Evolutionary conservation across 1,140 invertebrate genomes (phyloP).

Genomic region (Drosophila neocordata): DNA sequence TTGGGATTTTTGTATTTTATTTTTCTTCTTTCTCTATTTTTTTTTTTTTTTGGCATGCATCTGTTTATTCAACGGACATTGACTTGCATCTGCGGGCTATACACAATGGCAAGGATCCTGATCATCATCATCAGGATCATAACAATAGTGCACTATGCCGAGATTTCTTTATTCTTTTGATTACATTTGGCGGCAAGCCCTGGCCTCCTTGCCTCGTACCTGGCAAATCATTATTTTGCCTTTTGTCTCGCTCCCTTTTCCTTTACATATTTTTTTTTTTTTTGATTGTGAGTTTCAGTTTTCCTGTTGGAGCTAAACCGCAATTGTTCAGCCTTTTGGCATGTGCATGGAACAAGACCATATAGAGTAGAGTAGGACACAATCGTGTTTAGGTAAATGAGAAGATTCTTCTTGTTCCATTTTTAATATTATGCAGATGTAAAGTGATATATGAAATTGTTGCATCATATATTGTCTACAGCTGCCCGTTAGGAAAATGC

Average conservation of each 20-base stretch:
- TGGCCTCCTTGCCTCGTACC: not conserved
- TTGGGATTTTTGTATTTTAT: not conserved
- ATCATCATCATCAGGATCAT: not conserved
- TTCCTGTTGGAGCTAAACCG: constrained; percentile 8
- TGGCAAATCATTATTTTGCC: constrained; percentile 2
- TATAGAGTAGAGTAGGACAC: not conserved
- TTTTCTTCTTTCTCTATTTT: not conserved
- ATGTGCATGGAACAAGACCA: not conserved
- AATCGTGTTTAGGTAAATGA: not conserved
- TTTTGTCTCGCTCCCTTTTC: not conserved
- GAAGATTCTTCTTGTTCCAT: not conserved
- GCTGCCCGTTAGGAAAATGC: not conserved
- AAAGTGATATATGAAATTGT: not conserved
- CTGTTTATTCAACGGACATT: constrained; percentile 4
- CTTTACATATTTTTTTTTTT: not conserved
- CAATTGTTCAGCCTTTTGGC: constrained; percentile 6
- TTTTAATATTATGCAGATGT: not conserved
- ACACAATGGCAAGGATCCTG: constrained; percentile 2
- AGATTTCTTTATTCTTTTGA: constrained; percentile 10
- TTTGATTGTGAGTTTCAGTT: constrained; percentile 7
- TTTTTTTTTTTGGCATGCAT: constrained; percentile 2
- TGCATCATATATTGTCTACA: not conserved
- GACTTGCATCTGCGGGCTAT: constrained; percentile 5
- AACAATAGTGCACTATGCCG: constrained; percentile 9
- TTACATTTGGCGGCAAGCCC: constrained; percentile 7